phyloP scores from a whole-genome alignment of 2,888 invertebrate species.

The Melanargia galathea region DNA sequence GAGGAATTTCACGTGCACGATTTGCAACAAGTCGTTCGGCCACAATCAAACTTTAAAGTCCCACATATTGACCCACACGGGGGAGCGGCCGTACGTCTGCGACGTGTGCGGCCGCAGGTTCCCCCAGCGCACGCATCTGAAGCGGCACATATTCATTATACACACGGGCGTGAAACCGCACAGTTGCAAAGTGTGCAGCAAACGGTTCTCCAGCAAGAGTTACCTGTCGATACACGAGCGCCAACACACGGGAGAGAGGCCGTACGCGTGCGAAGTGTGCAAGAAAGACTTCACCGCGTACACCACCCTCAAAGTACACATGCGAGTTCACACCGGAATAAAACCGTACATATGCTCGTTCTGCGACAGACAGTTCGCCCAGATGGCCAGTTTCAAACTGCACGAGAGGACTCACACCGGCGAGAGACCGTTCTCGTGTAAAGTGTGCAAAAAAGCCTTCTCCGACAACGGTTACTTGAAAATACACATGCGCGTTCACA shows the following conservation, averaged over 20 bases:
- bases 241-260: slow-evolving; percentile 67
- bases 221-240: slow-evolving; percentile 69
- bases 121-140: slow-evolving; percentile 67
- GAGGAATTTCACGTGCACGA: slow-evolving; percentile 57
- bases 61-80: slow-evolving; percentile 69
- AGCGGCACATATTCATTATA: slow-evolving; percentile 69
- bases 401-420: slow-evolving; percentile 72
- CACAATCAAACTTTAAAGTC: slow-evolving; percentile 73
- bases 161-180: slow-evolving; percentile 67
- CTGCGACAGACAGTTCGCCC: slow-evolving; percentile 67
- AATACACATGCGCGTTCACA: slow-evolving; percentile 72
- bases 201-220: slow-evolving; percentile 71
- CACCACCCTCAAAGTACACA: slow-evolving; percentile 71
- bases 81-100: slow-evolving; percentile 68
- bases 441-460: slow-evolving; percentile 69
- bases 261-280: slow-evolving; percentile 68
- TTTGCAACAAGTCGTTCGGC: slow-evolving; percentile 63
- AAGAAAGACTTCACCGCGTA: slow-evolving; percentile 71
- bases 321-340: slow-evolving; percentile 68
- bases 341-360: slow-evolving; percentile 70
- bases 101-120: slow-evolving; percentile 69
- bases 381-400: slow-evolving; percentile 71
- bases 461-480: slow-evolving; percentile 74
- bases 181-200: slow-evolving; percentile 62
- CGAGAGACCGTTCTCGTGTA: slow-evolving; percentile 63